Percentiles rank a stretch among this genome's conserved stretches.
Conservation (phyloP, 1,140 invertebrate genomes). For the Leptinotarsa lineolata region DNA sequence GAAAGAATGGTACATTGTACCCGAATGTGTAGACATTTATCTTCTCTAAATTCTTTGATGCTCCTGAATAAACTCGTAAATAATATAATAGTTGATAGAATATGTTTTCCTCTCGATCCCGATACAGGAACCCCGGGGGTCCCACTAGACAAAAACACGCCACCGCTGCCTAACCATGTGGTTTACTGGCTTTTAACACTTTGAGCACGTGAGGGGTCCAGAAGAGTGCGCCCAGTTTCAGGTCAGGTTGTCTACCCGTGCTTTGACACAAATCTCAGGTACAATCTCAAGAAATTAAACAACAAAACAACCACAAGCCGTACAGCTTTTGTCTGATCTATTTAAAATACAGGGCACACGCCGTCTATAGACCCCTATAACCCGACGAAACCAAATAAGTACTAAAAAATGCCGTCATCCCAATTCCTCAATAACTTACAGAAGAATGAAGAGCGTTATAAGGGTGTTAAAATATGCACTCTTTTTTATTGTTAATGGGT, state of each 20-base stretch:
- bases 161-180: slow-evolving; percentile 10
- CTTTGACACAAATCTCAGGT: slow-evolving; percentile 26
- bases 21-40: too few relatives aligned
- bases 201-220: slow-evolving; percentile 23
- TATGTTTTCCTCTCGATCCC: too few relatives aligned
- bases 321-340: slow-evolving; percentile 11
- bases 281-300: slow-evolving; percentile 14
- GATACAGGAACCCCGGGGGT: not conserved
- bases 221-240: slow-evolving; percentile 15
- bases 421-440: not conserved
- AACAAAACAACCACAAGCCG: slow-evolving; percentile 14
- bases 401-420: not conserved
- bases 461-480: slow-evolving; percentile 25
- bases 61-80: too few relatives aligned
- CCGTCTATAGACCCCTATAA: slow-evolving; percentile 6
- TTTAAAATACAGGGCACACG: slow-evolving; percentile 8
- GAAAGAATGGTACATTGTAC: too few relatives aligned
- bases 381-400: not conserved
- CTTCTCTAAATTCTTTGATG: too few relatives aligned
- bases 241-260: slow-evolving; percentile 17
- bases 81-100: too few relatives aligned
- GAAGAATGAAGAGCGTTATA: slow-evolving; percentile 4
- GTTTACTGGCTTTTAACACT: slow-evolving; percentile 22
- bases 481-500: slow-evolving; percentile 16
- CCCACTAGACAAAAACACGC: slow-evolving; percentile 9